Conservation (phyloP, 2,888 invertebrate species). For the Agrochola litura region DNA sequence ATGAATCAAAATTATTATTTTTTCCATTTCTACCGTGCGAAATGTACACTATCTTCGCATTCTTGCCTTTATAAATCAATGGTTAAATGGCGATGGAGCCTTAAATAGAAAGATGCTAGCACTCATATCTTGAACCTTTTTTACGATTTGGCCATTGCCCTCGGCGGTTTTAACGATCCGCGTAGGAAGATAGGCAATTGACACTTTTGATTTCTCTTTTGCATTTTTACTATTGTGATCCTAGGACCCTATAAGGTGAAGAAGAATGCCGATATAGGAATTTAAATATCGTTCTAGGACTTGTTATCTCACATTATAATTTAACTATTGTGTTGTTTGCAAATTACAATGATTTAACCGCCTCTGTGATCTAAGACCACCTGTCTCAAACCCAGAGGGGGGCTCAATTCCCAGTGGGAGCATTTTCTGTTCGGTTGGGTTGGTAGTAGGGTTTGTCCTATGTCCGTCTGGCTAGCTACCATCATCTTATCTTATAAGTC, state of each 20-base stretch:
- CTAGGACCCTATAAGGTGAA: conserved; percentile 12
- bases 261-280: background rate
- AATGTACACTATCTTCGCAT: conserved; percentile 5
- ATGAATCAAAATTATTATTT: background rate
- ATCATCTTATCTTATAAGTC: no score
- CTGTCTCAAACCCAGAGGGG: no score
- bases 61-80: conserved; percentile 21
- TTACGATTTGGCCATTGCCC: conserved; percentile 56
- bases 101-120: conserved; percentile 49
- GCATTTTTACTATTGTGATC: conserved; percentile 49
- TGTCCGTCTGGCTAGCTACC: no score
- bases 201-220: conserved; percentile 44
- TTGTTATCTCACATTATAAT: background rate
- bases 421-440: no score
- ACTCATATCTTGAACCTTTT: conserved; percentile 44
- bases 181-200: conserved; percentile 59
- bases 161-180: conserved; percentile 52
- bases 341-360: background rate
- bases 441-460: no score
- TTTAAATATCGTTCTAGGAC: background rate
- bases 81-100: conserved; percentile 23
- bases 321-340: background rate
- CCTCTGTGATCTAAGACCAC: no score
- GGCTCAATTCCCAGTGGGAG: no score
- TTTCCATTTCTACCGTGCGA: background rate